Conservation (phyloP, 2,888 invertebrate genomes). For the Noctua janthe region DNA sequence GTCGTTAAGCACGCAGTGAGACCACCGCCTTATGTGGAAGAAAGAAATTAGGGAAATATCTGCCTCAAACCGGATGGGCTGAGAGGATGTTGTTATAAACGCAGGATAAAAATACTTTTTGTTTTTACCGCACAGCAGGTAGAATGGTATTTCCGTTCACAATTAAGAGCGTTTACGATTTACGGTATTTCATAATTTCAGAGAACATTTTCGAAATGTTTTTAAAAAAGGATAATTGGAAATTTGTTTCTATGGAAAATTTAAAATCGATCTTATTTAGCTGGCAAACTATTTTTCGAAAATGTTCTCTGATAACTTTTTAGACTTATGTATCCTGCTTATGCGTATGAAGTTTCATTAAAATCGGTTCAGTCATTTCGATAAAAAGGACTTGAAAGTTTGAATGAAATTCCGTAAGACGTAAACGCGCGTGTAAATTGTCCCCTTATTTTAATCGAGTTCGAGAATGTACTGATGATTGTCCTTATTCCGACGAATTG, state of each 20-base stretch:
- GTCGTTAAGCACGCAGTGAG: neutral
- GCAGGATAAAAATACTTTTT: constrained; percentile 16
- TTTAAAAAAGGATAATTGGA: no score
- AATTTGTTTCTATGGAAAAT: no score
- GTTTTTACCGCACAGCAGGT: neutral
- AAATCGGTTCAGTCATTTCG: no score
- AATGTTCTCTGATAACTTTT: no score
- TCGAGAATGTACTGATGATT: neutral
- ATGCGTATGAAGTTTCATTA: no score
- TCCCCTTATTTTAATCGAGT: neutral
- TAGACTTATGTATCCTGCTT: no score
- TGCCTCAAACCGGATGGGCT: constrained; percentile 25
- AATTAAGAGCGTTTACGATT: neutral
- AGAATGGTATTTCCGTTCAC: constrained; percentile 15
- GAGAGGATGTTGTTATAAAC: constrained; percentile 8
- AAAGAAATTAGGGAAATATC: constrained; percentile 30
- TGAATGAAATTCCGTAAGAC: no score
- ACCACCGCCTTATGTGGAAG: constrained; percentile 9
- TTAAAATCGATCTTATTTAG: no score
- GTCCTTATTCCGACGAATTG: neutral
- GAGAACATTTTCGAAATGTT: no score
- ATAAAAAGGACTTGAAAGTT: no score
- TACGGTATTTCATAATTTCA: no score
- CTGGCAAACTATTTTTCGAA: no score
- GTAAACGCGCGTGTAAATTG: neutral